Evolutionary conservation across 2,797 vertebrate genomes (phyloP), one percentile per base, ranked within the genome.

Genomic region (Crocodylus rhombifer): DNA sequence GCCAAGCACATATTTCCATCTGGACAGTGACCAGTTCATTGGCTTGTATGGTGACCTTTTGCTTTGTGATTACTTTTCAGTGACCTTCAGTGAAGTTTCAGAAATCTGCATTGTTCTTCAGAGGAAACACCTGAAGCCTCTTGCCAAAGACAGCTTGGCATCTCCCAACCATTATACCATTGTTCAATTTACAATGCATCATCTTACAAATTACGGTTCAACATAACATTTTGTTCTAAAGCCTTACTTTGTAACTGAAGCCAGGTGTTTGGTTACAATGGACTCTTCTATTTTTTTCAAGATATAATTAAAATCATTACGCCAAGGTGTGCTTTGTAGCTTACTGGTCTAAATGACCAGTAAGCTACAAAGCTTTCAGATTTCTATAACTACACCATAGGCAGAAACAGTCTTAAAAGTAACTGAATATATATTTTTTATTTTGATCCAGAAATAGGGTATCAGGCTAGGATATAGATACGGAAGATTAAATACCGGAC

Each of bases 41-140:
- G 88, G 90, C 92, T 95, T 94, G 93, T 87, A 88, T 1, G 14
- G 74, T 95, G 88, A 95, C 81, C 96, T 96, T 92, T 77, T 91
- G 90, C 82, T 91, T 92, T 93, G n/a, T 73, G 90, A 96, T 92
- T 91, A 63, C 84, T 95, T 85, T 91, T 94, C 91, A 87, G 94
- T 94, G 92, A 90, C 95, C 84, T 91, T 94, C 91, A 87, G 94
- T 94, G 92, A 90, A 92, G 80, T 73, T 83, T 91, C 91, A 79
- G 79, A 88, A 95, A 92, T 94, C 84, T 74, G 17, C 84, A 92
- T 91, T 97, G 88, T 88, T 87, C 94, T 95, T 88, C 21, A 89
- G 95, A 95, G 94, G 92, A 95, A 88, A 95, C 87, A 96, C 95
- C 93, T 97, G 89, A 89, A 92, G 71, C 79, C 62, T 77, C 79